Conservation (phyloP, 2,888 invertebrate genomes). For the Drosophila mulleri region DNA sequence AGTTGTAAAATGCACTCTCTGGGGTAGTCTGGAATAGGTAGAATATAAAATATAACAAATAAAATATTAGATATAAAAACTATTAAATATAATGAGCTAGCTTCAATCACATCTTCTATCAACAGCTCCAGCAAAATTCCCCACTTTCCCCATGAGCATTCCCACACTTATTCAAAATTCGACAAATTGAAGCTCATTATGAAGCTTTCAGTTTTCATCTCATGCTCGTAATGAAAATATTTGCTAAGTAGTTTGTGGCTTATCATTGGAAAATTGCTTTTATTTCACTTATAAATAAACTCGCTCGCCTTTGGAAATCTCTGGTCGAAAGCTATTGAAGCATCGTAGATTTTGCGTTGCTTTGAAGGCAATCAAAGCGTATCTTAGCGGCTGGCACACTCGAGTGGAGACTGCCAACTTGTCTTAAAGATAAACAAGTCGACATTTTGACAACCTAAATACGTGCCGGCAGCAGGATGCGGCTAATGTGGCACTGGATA, state of each 20-base stretch:
- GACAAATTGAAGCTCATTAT: not conserved
- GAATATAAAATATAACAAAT: not conserved
- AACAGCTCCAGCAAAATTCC: too few species aligned
- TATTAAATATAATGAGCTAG: not conserved
- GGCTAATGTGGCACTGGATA: conserved; percentile 45
- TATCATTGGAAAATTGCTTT: conserved; percentile 3
- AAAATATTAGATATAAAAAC: too few species aligned
- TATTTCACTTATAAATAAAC: not conserved
- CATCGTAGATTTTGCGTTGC: conserved; percentile 1
- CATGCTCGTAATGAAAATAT: not conserved
- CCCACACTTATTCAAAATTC: not conserved
- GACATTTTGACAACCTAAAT: conserved; percentile 73
- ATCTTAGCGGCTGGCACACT: not conserved
- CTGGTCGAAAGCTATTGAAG: not conserved
- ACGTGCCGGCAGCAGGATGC: conserved; percentile 42
- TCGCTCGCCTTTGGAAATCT: not conserved
- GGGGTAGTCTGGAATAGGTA: too few species aligned
- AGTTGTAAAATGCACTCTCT: too few species aligned
- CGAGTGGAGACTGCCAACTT: conserved; percentile 1
- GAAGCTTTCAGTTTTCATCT: not conserved
- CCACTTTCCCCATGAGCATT: not conserved
- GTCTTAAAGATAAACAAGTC: conserved; percentile 75
- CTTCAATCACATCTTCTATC: too few species aligned
- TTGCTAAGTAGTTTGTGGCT: conserved; percentile 3
- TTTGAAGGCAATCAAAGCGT: conserved; percentile 8